Conservation (phyloP, 2,113 vertebrate species). For the Hystrix cristata region DNA sequence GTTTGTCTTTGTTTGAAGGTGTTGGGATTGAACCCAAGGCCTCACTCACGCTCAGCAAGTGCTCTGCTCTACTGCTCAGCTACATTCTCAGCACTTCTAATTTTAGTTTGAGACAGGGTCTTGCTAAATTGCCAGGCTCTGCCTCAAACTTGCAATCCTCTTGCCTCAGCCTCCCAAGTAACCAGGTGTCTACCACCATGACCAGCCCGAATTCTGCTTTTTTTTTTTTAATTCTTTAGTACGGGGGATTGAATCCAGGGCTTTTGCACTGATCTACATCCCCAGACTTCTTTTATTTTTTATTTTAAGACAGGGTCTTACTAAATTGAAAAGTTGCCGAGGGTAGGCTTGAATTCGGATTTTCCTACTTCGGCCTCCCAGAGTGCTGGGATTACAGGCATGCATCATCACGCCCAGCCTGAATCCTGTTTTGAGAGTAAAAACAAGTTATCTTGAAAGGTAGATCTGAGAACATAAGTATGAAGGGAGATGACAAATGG, state of each 20-base stretch:
- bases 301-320: not conserved
- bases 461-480: not conserved
- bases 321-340: not conserved
- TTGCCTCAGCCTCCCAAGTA: not conserved
- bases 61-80: not conserved
- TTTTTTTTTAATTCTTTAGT: not conserved
- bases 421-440: not conserved
- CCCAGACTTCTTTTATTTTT: not conserved
- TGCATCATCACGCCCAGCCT: not conserved
- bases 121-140: not conserved
- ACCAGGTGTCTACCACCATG: not conserved
- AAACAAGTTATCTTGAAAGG: not conserved
- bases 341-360: not conserved
- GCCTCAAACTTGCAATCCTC: not conserved
- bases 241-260: not conserved
- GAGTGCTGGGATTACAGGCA: not conserved
- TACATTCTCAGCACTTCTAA: not conserved
- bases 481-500: not conserved
- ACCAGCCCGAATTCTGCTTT: not conserved
- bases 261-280: not conserved
- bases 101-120: not conserved
- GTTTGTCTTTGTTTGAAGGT: not conserved
- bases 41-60: not conserved
- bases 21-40: not conserved
- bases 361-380: not conserved